Evolutionary conservation across 1,140 invertebrate genomes (phyloP).

Genomic region (Globodera rostochiensis): DNA sequence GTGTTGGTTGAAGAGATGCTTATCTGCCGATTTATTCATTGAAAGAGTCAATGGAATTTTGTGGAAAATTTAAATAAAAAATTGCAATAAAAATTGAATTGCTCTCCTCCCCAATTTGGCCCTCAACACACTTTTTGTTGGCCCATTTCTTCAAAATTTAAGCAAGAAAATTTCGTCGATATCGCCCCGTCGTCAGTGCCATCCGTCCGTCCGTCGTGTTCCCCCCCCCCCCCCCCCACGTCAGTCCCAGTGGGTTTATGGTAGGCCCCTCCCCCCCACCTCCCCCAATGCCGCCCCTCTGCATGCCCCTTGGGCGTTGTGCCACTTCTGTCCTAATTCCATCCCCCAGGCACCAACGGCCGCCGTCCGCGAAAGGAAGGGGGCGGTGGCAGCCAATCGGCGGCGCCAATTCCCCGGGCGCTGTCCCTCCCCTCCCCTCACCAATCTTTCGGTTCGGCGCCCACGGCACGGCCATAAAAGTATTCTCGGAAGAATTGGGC

Average conservation of each 20-base stretch:
- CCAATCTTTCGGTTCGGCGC: too few species aligned
- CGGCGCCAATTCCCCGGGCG: slow-evolving; percentile 30
- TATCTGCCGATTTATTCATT: not conserved
- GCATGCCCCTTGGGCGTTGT: not conserved
- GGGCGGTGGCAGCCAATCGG: slow-evolving; percentile 25
- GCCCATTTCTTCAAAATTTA: slow-evolving; percentile 11
- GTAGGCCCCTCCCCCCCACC: not conserved
- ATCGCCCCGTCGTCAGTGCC: not conserved
- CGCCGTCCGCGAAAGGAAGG: not conserved
- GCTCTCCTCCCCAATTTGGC: not conserved
- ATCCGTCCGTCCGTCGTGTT: slow-evolving; percentile 3
- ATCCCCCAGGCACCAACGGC: not conserved
- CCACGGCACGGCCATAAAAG: slow-evolving; percentile 20
- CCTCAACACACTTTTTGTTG: not conserved
- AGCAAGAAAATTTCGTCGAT: too few species aligned
- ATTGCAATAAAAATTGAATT: too few species aligned
- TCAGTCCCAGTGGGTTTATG: not conserved
- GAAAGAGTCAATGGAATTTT: not conserved
- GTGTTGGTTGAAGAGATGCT: too few species aligned
- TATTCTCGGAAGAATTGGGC: slow-evolving; percentile 32
- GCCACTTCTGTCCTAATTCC: not conserved
- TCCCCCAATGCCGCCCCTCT: not conserved
- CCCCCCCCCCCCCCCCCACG: not conserved
- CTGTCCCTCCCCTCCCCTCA: not conserved
- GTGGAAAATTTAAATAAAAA: too few species aligned